These are phyloP conservation scores for Stenoptilia bipunctidactyla DNA, from an alignment of 2,888 invertebrate genomes.

Conservation along the genomic window DNA sequence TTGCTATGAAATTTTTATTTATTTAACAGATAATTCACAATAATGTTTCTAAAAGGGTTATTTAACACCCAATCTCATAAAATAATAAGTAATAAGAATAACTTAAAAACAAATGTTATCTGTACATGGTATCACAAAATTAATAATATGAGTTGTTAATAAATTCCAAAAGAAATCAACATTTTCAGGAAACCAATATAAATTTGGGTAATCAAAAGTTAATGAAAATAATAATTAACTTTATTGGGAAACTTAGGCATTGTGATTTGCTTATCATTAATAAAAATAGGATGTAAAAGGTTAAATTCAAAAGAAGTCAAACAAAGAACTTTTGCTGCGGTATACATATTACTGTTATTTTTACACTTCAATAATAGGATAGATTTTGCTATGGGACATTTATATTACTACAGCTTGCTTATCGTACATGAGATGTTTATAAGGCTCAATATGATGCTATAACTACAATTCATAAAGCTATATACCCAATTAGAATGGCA, in stretches of 20 bases:
- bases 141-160: background rate
- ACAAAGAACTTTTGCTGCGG: too few species aligned
- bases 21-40: slow-evolving; percentile 61
- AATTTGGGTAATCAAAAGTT: background rate
- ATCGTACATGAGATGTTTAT: slow-evolving; percentile 23
- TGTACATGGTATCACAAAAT: background rate
- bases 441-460: slow-evolving; percentile 41
- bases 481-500: slow-evolving; percentile 70
- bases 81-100: slow-evolving; percentile 20
- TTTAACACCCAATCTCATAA: slow-evolving; percentile 23
- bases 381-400: too few species aligned
- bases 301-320: too few species aligned
- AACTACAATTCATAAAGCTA: slow-evolving; percentile 75
- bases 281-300: too few species aligned
- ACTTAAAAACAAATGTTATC: background rate
- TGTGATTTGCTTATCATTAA: too few species aligned
- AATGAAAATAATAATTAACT: background rate
- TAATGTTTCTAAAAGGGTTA: slow-evolving; percentile 34
- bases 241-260: too few species aligned
- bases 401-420: too few species aligned
- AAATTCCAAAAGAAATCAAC: slow-evolving; percentile 11
- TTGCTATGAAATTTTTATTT: slow-evolving; percentile 65
- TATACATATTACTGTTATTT: too few species aligned
- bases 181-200: background rate
- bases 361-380: too few species aligned